Evolutionary conservation across 1,140 invertebrate species (phyloP), one percentile per base, ranked within the genome.

Genomic region (Papilio xuthus): DNA sequence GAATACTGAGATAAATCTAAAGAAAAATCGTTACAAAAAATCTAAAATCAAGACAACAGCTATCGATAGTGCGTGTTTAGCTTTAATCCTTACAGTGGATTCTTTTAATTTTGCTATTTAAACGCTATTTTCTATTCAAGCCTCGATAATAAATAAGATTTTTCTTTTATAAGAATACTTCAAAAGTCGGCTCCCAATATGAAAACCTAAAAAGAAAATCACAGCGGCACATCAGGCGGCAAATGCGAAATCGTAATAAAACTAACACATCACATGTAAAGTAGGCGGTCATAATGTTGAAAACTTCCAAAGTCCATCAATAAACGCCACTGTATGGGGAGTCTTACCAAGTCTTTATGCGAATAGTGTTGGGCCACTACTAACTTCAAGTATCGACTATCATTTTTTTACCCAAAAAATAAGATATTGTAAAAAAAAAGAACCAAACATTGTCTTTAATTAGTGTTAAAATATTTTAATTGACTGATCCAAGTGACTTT

Each of bases 211-310:
- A 73, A 26, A 73, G 20, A 50, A 73, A 50, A 50, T 47, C 82
- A 78, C 67, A 74, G 84, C 87, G 80, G 85, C 92, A 80, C 91
- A 89, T 91, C 92, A 88, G 91, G 91, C 86, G 90, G 92, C 92
- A 93, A 93, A 93, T 93, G 92, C 87, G 88, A 93, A 92, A 92
- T 93, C 87, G 92, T 93, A 93, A 93, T 93, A 93, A 93, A 93
- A 92, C 85, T 91, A 89, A 88, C 86, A 84, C 88, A 88, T 88
- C 85, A 90, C 87, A 93, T 93, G 92, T 93, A 93, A 93, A 93
- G 89, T 92, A 92, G 89, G 92, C 87, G 90, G 90, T 91, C 89
- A 93, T 94, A 93, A 94, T 92, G 92, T 92, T 93, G 92, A 92
- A 94, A 93, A 93, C 87, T 94, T 92, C 90, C 87, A 92, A 94